Conservation (phyloP, 2,888 invertebrate genomes). For the Neuroscelio doddi region DNA sequence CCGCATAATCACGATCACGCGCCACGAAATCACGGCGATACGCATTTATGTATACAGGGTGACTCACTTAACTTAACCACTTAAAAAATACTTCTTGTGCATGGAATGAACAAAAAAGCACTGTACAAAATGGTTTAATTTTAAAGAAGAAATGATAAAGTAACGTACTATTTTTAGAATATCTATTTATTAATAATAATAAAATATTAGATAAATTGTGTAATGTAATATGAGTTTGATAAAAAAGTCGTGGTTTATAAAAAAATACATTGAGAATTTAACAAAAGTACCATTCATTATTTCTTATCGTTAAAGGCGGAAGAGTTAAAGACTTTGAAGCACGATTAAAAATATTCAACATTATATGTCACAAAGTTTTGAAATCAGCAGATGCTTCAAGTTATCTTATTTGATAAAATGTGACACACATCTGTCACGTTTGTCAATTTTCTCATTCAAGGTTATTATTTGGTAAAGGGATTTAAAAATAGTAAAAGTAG, state of each 20-base stretch:
- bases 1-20: slow-evolving; percentile 54
- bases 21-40: slow-evolving; percentile 44
- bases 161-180: neutral
- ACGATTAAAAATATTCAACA: neutral
- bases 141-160: neutral
- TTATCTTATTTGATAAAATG: slow-evolving; percentile 3
- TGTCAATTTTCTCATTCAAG: neutral
- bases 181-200: neutral
- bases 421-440: neutral
- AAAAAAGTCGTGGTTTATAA: neutral
- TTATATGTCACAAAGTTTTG: neutral
- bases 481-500: no score
- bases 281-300: slow-evolving; percentile 4
- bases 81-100: neutral
- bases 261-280: neutral
- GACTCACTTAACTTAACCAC: slow-evolving; percentile 9
- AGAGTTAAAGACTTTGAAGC: neutral
- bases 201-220: neutral
- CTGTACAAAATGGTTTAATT: neutral
- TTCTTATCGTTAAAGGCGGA: slow-evolving; percentile 1
- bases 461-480: no score
- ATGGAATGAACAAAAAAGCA: neutral
- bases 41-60: slow-evolving; percentile 10
- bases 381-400: neutral
- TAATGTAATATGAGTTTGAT: no score